A percentile compares a stretch with the other conserved stretches of the same genome.
Evolutionary conservation across 2,888 invertebrate genomes (phyloP).

Genomic region (Erebia ligea): DNA sequence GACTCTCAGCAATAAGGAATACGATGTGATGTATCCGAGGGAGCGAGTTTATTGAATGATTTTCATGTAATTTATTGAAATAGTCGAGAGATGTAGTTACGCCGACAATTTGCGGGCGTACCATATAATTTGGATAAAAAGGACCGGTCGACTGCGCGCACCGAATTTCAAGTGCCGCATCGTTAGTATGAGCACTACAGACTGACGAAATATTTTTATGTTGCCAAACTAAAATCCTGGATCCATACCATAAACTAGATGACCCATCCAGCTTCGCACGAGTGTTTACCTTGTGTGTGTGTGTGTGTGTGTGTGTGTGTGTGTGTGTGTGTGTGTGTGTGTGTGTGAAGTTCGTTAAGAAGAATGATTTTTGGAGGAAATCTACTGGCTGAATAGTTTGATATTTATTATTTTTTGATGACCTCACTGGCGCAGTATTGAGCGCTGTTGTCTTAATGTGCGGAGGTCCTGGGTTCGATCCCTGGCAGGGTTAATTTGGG

Average conservation of each 20-base stretch:
- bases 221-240: conserved; percentile 15
- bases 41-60: conserved; percentile 1
- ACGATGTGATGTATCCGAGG: background rate
- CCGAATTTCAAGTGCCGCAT: conserved; percentile 59
- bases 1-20: background rate
- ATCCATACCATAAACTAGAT: background rate
- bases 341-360: too few species aligned
- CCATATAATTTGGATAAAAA: conserved; percentile 69
- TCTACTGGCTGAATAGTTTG: too few species aligned
- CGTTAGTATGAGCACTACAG: conserved; percentile 34
- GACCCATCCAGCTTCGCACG: too few species aligned
- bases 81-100: conserved; percentile 10
- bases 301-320: too few species aligned
- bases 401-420: too few species aligned
- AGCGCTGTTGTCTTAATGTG: too few species aligned
- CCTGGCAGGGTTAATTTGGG: too few species aligned
- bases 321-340: too few species aligned
- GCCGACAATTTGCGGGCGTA: conserved; percentile 62
- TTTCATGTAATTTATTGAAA: conserved; percentile 30
- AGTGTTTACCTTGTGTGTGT: too few species aligned
- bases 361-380: too few species aligned
- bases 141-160: conserved; percentile 57
- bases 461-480: too few species aligned
- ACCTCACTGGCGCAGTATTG: too few species aligned
- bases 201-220: conserved; percentile 36